phyloP scores from a whole-genome alignment of 1,140 invertebrate genomes.

The Monomorium pharaonis region DNA sequence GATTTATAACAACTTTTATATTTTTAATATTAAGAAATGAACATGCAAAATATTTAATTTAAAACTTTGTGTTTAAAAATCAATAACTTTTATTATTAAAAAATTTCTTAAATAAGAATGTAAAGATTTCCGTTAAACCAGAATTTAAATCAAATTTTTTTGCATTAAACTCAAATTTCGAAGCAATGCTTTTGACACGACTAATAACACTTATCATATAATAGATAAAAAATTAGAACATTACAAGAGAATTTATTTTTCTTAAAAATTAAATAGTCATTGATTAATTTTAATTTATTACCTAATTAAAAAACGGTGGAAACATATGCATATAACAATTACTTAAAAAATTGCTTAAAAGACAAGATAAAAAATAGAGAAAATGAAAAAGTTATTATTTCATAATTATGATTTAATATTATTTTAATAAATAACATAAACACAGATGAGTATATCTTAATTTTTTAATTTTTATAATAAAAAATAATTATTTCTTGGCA shows the following conservation, averaged over 20 bases:
- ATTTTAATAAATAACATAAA: neutral
- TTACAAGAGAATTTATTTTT: neutral
- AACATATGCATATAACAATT: neutral
- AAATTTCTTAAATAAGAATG: neutral
- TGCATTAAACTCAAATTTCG: neutral
- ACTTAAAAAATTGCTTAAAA: neutral
- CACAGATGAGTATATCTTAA: neutral
- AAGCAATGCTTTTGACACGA: neutral
- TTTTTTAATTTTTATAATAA: neutral
- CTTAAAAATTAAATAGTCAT: neutral
- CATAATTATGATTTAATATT: neutral
- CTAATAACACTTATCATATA: neutral
- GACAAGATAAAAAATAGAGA: neutral
- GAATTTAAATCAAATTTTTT: neutral
- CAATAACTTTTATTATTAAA: neutral
- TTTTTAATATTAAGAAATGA: neutral
- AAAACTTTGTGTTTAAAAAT: neutral
- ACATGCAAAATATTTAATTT: neutral
- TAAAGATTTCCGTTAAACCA: neutral
- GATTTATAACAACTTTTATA: neutral
- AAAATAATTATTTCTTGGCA: neutral
- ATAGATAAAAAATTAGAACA: neutral
- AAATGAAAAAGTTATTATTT: neutral
- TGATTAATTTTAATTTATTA: neutral
- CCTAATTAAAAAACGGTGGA: neutral